Evolutionary conservation across 2,797 vertebrate genomes (phyloP).

Genomic region (Calcarius lapponicus): DNA sequence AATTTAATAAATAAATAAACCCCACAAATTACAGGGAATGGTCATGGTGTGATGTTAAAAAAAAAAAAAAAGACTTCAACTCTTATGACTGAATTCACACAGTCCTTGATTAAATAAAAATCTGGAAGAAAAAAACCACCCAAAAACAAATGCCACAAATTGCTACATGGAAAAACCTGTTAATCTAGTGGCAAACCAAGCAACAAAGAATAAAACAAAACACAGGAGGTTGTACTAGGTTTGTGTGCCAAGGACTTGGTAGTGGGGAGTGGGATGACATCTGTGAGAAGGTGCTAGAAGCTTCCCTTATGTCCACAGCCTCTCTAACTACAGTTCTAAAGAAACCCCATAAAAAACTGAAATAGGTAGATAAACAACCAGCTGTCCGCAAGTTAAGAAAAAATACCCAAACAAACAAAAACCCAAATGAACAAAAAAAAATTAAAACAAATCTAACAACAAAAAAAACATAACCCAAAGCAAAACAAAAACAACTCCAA

Average conservation of each 20-base stretch:
- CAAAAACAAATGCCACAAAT: background rate
- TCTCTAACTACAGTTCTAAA: background rate
- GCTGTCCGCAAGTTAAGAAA: too few species aligned
- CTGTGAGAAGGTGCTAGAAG: background rate
- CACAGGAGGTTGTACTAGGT: accelerated
- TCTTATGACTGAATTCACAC: background rate
- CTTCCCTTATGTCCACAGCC: background rate
- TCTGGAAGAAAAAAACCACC: background rate
- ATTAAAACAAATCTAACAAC: background rate
- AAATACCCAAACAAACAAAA: background rate
- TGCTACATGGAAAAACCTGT: background rate
- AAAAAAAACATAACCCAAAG: background rate
- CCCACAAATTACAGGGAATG: accelerated
- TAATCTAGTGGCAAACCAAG: background rate
- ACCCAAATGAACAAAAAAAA: background rate
- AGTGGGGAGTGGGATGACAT: background rate
- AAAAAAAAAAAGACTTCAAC: accelerated
- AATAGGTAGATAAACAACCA: background rate
- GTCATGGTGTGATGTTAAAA: accelerated
- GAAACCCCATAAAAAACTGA: background rate
- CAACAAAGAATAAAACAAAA: background rate
- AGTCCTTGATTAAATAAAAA: background rate
- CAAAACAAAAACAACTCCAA: background rate
- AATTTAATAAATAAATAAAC: background rate
- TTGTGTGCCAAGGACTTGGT: background rate